Base-by-base conservation (phyloP, 2,797 vertebrate species). In the Crenuchus spilurus region DNA sequence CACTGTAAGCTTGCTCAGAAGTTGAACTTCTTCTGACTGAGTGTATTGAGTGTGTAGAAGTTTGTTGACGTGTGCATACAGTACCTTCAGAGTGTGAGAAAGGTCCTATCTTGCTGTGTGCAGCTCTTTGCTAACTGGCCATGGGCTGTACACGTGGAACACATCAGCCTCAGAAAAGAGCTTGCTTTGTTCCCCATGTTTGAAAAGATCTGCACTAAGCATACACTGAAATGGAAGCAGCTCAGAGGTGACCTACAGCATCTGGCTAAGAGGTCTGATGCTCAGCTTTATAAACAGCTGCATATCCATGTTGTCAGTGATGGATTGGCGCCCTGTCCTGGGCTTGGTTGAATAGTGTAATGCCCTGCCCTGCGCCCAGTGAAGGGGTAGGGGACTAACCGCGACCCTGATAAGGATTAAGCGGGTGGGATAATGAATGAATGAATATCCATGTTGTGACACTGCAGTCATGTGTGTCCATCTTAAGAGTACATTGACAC, bases 141-240 rank as follows among this genome's bases (percentile, higher is more conserved):
- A 79, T 37, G 66, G 73, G 71, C 73, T 82, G 78, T 80, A 90
- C 90, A 92, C 87, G 87, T 91, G 92, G 90, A 90, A 89, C 2
- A 63, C 82, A 93, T 91, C 89, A 91, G 78, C 72, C 76, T 58
- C 33, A 46, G 72, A 75, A 77, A 85, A 88, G 84, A 83, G 46
- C 84, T 57, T 66, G 80, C 88, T 88, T 90, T 90, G 89, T 90
- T 90, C 84, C 82, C 67, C 44, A 49, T 87, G 84, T 87, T 89
- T 86, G 85, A 86, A 84, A 89, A 85, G 86, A 91, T 92, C 93
- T 66, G 89, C 89, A 83, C 90, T 92, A 91, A 93, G 93, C 90
- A 81, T 87, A 89, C 88, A 85, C 79, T 82, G 79, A 11, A 57
- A 46, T 72, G 54, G 72, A 67, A 83, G 87, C 87, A 67, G 83